A percentile compares a stretch with the other conserved stretches of the same genome.
These are phyloP conservation scores for Euschistus heros DNA, from an alignment of 1,140 invertebrate genomes.

Conservation along the genomic window DNA sequence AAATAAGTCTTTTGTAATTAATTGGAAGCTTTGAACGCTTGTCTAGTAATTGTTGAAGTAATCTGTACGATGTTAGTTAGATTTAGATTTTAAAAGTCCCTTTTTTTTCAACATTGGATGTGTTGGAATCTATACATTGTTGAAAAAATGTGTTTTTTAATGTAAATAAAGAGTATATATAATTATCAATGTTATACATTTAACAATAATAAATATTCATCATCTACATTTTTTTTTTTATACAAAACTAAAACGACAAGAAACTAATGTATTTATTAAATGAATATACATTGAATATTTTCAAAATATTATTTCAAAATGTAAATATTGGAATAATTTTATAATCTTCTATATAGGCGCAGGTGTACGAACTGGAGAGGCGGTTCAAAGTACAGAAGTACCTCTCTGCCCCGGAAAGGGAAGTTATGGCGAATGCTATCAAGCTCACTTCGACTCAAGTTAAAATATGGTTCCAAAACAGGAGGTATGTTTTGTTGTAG, in stretches of 20 bases:
- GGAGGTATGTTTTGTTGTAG: constrained; percentile 40
- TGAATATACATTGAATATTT: neutral
- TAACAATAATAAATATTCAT: neutral
- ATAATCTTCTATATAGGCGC: constrained; percentile 46
- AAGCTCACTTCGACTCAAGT: constrained; percentile 43
- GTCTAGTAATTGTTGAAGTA: too few species aligned
- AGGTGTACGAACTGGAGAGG: constrained; percentile 58
- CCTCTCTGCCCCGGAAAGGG: constrained; percentile 54
- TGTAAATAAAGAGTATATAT: neutral
- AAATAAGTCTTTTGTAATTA: too few species aligned
- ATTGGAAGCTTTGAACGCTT: too few species aligned
- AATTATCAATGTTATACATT: neutral
- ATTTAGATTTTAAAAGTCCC: too few species aligned
- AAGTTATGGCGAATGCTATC: constrained; percentile 46
- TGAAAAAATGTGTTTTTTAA: too few species aligned
- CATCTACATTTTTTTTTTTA: neutral
- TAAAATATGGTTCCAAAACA: constrained; percentile 54
- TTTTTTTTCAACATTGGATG: too few species aligned
- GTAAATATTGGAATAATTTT: neutral
- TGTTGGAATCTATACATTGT: too few species aligned
- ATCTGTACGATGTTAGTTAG: too few species aligned
- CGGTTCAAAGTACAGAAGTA: constrained; percentile 57
- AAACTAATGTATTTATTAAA: neutral
- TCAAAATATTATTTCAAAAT: neutral
- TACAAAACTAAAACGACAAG: neutral